Evolutionary conservation across 2,797 vertebrate genomes (phyloP).

Genomic region (Sebastes diploproa): DNA sequence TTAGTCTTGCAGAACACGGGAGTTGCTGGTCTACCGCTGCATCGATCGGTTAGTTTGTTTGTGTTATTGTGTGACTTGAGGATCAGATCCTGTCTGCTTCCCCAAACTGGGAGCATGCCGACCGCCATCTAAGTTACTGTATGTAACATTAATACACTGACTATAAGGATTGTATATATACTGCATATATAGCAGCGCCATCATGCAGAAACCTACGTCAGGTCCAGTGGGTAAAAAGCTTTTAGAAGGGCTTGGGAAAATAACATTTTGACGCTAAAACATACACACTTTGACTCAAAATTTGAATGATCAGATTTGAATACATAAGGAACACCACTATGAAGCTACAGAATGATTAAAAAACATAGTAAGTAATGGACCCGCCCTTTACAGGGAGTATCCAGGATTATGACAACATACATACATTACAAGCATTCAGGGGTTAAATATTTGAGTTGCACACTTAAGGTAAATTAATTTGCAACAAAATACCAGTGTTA

Average conservation of each 20-base stretch:
- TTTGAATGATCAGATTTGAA: neutral
- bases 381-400: neutral
- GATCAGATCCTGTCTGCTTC: too few relatives aligned
- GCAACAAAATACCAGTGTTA: neutral
- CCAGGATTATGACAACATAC: neutral
- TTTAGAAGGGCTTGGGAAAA: neutral
- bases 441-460: conserved; percentile 1
- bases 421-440: neutral
- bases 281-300: neutral
- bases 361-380: neutral
- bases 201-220: too few relatives aligned
- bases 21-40: too few relatives aligned
- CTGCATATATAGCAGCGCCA: too few relatives aligned
- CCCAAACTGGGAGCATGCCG: too few relatives aligned
- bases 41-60: too few relatives aligned
- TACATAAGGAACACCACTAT: neutral
- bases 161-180: neutral
- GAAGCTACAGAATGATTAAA: too few relatives aligned
- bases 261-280: too few relatives aligned
- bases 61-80: too few relatives aligned
- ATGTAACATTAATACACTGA: neutral
- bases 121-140: neutral
- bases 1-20: too few relatives aligned
- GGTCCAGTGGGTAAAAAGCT: too few relatives aligned
- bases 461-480: conserved; percentile 2